phyloP scores from a whole-genome alignment of 1,140 invertebrate species.

The Procambarus virginalis region DNA sequence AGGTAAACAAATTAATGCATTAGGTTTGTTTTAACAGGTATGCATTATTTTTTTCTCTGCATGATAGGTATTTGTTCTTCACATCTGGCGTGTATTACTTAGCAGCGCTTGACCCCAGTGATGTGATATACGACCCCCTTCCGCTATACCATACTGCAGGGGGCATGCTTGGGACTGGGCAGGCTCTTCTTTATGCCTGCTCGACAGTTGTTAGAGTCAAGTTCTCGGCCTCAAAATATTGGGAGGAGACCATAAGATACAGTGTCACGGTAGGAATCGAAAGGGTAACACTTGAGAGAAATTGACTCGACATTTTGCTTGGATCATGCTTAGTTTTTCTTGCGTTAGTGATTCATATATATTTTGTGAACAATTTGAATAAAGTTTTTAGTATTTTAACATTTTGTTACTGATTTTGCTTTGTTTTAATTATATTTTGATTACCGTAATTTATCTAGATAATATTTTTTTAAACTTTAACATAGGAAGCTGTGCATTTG shows the following conservation, averaged over 20 bases:
- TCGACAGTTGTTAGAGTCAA: slow-evolving; percentile 91
- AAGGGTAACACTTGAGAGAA: slow-evolving; percentile 1
- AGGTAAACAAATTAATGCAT: background rate
- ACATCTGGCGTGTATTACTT: slow-evolving; percentile 72
- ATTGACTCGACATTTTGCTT: background rate
- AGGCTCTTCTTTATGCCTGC: slow-evolving; percentile 88
- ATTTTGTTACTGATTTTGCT: background rate
- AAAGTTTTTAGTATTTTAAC: background rate
- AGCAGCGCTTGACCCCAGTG: slow-evolving; percentile 77
- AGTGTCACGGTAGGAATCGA: slow-evolving; percentile 87
- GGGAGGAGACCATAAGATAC: slow-evolving; percentile 93
- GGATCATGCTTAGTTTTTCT: background rate
- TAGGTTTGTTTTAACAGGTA: slow-evolving; percentile 20
- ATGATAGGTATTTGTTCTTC: slow-evolving; percentile 28
- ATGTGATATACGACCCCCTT: slow-evolving; percentile 90
- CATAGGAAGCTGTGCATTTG: background rate
- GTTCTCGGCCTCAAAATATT: slow-evolving; percentile 97
- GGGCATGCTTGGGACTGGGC: slow-evolving; percentile 88
- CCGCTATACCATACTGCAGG: slow-evolving; percentile 97
- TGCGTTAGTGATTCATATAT: background rate
- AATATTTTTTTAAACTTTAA: background rate
- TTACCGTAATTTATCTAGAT: background rate
- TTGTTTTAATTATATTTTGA: background rate
- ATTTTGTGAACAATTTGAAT: background rate
- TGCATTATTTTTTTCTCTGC: slow-evolving; percentile 12